These are phyloP conservation scores for Oscheius myriophilus DNA, from an alignment of 2,888 invertebrate species.

Conservation along the genomic window DNA sequence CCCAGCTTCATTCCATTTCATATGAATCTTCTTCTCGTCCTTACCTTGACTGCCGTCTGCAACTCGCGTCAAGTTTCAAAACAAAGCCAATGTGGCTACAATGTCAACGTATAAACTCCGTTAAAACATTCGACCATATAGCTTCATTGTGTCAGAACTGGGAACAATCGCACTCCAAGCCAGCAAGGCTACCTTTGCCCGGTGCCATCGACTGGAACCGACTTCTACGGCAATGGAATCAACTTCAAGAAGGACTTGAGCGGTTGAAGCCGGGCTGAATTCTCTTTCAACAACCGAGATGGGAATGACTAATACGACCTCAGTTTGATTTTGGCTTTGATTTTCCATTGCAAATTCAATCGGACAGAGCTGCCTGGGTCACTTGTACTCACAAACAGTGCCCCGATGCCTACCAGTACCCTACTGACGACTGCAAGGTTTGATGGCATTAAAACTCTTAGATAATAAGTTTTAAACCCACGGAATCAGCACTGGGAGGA, in stretches of 20 bases:
- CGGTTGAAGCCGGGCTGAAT: neutral
- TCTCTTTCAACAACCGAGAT: neutral
- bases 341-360: neutral
- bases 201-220: too few relatives aligned
- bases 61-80: too few relatives aligned
- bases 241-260: conserved; percentile 1
- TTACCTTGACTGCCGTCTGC: too few relatives aligned
- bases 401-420: conserved; percentile 1
- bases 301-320: neutral
- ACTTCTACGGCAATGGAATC: neutral
- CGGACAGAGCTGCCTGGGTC: neutral
- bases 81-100: too few relatives aligned
- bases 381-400: neutral
- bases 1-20: too few relatives aligned
- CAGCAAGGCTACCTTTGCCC: too few relatives aligned
- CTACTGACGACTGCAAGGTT: neutral
- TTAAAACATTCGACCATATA: too few relatives aligned
- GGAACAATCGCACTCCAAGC: too few relatives aligned
- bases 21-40: too few relatives aligned
- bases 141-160: too few relatives aligned
- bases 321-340: neutral
- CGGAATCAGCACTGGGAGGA: neutral
- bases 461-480: neutral
- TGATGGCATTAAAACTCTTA: too few relatives aligned
- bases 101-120: too few relatives aligned